Conservation (phyloP, 2,888 invertebrate genomes). For the Pseudeuparius sepicola region DNA sequence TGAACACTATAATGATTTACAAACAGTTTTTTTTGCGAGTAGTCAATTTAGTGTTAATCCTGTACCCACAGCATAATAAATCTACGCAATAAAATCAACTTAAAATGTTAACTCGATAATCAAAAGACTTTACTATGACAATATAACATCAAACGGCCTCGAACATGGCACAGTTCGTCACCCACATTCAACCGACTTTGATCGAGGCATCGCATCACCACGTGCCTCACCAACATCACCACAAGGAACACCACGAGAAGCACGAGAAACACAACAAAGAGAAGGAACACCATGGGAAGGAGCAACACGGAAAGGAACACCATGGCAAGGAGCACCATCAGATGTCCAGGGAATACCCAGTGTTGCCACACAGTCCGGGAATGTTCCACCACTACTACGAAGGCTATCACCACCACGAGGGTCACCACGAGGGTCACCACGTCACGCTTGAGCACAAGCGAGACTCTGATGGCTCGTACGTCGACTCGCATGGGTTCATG, state of each 20-base stretch:
- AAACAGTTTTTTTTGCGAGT: no score
- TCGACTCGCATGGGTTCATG: constrained; percentile 36
- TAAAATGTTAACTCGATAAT: constrained; percentile 4
- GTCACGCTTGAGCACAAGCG: constrained; percentile 22
- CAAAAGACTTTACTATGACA: background rate
- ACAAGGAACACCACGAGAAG: constrained; percentile 40
- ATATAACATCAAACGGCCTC: no score
- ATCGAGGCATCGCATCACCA: constrained; percentile 49
- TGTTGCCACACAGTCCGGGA: constrained; percentile 29
- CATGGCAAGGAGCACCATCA: no score
- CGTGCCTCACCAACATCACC: constrained; percentile 40
- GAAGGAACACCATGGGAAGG: constrained; percentile 24
- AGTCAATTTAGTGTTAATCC: no score
- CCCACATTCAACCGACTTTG: constrained; percentile 49
- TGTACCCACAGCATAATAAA: background rate
- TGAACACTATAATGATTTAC: no score
- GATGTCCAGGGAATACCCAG: constrained; percentile 33
- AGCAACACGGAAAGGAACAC: constrained; percentile 22
- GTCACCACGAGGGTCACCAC: constrained; percentile 19
- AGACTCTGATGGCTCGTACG: constrained; percentile 33
- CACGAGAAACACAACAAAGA: constrained; percentile 25
- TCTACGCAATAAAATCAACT: constrained; percentile 1
- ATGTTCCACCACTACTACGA: no score
- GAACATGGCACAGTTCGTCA: constrained; percentile 49
- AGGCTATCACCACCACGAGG: constrained; percentile 27